phyloP scores from a whole-genome alignment of 1,140 invertebrate species.

The Zaprionus lachaisei region DNA sequence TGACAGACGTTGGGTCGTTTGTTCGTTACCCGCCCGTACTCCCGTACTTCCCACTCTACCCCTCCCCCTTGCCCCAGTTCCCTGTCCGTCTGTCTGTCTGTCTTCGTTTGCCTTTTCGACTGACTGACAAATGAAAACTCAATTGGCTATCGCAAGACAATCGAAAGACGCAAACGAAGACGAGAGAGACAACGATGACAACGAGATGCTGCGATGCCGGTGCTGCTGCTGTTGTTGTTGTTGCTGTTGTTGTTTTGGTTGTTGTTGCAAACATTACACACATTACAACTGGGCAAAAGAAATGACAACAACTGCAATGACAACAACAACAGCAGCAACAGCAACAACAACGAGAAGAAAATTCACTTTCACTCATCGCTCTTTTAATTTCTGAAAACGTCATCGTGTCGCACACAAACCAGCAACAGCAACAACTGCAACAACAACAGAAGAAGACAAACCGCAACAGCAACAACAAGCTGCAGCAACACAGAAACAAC shows the following conservation, averaged over 20 bases:
- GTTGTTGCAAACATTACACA: constrained; percentile 78
- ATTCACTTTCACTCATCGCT: constrained; percentile 80
- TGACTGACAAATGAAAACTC: constrained; percentile 82
- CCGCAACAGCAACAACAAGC: constrained; percentile 37
- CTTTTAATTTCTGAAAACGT: constrained; percentile 77
- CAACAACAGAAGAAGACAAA: constrained; percentile 14
- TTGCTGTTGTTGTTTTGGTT: constrained; percentile 35
- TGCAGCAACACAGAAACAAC: constrained; percentile 39
- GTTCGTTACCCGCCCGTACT: constrained; percentile 39
- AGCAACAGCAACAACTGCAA: constrained; percentile 33
- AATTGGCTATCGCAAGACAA: constrained; percentile 81
- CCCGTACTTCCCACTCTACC: not conserved
- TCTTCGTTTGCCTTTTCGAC: constrained; percentile 51
- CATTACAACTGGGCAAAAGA: constrained; percentile 73
- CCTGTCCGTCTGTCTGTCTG: constrained; percentile 47
- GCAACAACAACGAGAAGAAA: constrained; percentile 55
- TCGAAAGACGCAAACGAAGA: constrained; percentile 71
- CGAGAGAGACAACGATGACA: constrained; percentile 43
- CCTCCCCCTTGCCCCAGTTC: not conserved
- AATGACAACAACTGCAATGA: constrained; percentile 70
- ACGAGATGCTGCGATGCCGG: constrained; percentile 35
- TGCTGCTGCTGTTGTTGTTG: constrained; percentile 24
- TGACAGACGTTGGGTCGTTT: constrained; percentile 70
- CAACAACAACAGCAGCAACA: constrained; percentile 35
- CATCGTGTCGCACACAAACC: constrained; percentile 75